These are phyloP conservation scores for Trichechus manatus DNA, from an alignment of 2,113 vertebrate species.

Conservation along the genomic window DNA sequence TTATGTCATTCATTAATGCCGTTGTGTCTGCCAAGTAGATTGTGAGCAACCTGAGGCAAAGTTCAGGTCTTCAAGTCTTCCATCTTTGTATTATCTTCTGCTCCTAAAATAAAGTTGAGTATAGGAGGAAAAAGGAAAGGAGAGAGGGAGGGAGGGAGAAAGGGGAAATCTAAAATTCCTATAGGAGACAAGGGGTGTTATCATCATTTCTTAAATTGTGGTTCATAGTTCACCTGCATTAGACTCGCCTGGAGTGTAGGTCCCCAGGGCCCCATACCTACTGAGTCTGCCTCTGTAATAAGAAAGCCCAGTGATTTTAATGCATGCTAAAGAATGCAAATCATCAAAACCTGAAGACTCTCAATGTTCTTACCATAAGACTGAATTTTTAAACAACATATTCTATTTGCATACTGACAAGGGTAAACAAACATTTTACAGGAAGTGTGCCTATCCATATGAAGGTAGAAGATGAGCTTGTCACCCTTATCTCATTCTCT, in stretches of 20 bases:
- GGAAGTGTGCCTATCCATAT: background rate
- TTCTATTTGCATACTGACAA: background rate
- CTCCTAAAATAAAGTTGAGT: constrained; percentile 43
- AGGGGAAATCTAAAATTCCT: background rate
- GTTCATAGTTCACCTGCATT: background rate
- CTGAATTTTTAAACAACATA: background rate
- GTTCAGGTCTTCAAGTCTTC: background rate
- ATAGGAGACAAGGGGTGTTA: background rate
- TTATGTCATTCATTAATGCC: background rate
- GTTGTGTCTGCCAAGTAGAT: background rate
- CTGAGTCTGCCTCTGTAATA: background rate
- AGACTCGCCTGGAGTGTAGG: too few relatives aligned
- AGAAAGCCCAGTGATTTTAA: accelerated
- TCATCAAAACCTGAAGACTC: background rate
- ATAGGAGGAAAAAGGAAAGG: background rate
- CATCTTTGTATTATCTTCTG: background rate
- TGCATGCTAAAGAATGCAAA: background rate
- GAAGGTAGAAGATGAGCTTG: background rate
- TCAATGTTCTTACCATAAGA: background rate
- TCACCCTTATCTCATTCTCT: background rate
- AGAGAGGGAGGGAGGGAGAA: background rate
- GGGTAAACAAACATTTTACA: constrained; percentile 35
- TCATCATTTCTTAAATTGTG: background rate
- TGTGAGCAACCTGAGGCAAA: background rate
- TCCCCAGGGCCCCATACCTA: background rate